Evolutionary conservation across 2,888 invertebrate genomes (phyloP).

Genomic region (Meghimatium bilineatum): DNA sequence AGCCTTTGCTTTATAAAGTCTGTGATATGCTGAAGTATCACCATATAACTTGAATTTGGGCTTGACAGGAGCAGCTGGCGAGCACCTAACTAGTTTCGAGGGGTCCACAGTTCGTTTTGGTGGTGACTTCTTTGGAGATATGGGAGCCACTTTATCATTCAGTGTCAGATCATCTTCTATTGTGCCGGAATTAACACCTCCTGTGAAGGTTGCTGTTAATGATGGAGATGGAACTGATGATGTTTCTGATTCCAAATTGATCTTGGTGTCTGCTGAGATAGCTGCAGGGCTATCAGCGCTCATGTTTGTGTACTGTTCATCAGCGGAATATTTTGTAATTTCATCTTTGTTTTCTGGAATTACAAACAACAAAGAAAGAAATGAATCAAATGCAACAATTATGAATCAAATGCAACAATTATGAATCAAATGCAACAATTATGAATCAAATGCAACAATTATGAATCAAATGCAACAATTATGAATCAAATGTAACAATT

Average conservation of each 20-base stretch:
- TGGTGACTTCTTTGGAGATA: constrained; percentile 6
- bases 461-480: too few species aligned
- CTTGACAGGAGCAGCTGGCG: neutral
- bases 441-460: too few species aligned
- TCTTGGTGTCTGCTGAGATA: neutral
- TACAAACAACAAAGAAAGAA: neutral
- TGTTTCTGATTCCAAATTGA: neutral
- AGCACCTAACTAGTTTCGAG: neutral
- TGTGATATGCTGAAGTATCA: constrained; percentile 41
- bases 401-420: too few species aligned
- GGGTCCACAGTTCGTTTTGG: constrained; percentile 10
- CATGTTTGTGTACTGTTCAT: neutral
- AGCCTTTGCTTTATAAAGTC: constrained; percentile 53
- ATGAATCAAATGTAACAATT: too few species aligned
- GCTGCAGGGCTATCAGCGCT: neutral
- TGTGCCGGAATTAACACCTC: neutral
- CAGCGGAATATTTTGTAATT: neutral
- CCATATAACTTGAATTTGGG: constrained; percentile 42
- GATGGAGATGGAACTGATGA: neutral
- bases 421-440: too few species aligned
- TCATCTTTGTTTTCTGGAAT: neutral
- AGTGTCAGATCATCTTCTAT: neutral
- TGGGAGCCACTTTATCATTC: neutral
- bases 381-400: too few species aligned
- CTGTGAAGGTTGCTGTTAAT: neutral